Evolutionary conservation across 2,797 vertebrate species (phyloP).

Genomic region (Spheniscus humboldti): DNA sequence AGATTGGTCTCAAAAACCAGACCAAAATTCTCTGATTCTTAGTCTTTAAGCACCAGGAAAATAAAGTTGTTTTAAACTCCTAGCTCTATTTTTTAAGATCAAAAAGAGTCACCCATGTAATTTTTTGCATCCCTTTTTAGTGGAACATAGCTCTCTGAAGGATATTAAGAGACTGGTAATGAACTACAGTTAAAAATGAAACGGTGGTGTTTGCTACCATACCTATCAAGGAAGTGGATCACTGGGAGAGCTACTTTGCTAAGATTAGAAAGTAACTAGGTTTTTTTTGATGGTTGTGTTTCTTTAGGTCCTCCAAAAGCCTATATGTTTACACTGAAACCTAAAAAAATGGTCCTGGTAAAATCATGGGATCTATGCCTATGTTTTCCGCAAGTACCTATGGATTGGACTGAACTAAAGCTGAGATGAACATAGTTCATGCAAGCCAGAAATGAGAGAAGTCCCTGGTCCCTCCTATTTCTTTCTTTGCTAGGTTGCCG

Average conservation of each 20-base stretch:
- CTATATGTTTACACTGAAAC: background rate
- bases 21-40: background rate
- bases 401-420: background rate
- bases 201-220: background rate
- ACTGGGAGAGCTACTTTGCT: background rate
- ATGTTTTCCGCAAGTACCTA: background rate
- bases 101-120: fast-evolving
- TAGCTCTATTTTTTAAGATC: background rate
- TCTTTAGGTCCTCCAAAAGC: background rate
- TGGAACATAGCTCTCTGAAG: background rate
- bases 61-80: background rate
- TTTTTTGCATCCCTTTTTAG: background rate
- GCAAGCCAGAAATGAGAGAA: background rate
- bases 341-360: background rate
- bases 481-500: background rate
- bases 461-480: background rate
- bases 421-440: background rate
- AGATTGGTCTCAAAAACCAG: background rate
- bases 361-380: background rate
- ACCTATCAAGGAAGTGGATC: background rate
- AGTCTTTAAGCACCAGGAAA: background rate
- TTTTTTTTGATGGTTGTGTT: background rate
- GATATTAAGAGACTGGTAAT: background rate
- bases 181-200: background rate
- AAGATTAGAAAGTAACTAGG: background rate